phyloP scores from a whole-genome alignment of 2,888 invertebrate species.

The Drosophila longiperda region DNA sequence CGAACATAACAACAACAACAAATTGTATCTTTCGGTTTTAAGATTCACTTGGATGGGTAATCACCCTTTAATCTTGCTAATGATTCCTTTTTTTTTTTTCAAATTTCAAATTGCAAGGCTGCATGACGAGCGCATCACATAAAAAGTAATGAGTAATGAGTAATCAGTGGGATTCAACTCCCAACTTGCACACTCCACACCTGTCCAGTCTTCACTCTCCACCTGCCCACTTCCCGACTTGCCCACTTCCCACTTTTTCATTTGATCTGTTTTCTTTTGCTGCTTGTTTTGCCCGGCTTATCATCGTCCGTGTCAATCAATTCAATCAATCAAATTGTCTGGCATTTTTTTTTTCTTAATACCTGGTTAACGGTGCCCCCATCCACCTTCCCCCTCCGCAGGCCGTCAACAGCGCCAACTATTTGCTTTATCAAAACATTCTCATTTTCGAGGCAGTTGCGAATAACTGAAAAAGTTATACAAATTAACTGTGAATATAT shows the following conservation, averaged over 20 bases:
- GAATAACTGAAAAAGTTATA: neutral
- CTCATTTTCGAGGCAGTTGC: neutral
- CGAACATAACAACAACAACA: slow-evolving; percentile 3
- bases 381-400: neutral
- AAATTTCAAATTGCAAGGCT: slow-evolving; percentile 61
- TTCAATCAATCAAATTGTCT: slow-evolving; percentile 75
- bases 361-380: neutral
- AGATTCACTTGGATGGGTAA: slow-evolving; percentile 18
- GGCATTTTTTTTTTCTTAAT: slow-evolving; percentile 49
- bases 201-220: no score
- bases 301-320: slow-evolving; percentile 49
- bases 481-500: neutral
- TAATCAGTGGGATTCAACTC: slow-evolving; percentile 35
- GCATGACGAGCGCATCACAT: slow-evolving; percentile 58
- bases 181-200: neutral
- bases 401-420: slow-evolving; percentile 2
- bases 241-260: neutral
- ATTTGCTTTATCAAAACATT: neutral
- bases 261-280: slow-evolving; percentile 5
- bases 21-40: slow-evolving; percentile 13
- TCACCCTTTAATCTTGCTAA: slow-evolving; percentile 58
- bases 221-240: neutral
- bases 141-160: slow-evolving; percentile 35
- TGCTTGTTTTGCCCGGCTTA: slow-evolving; percentile 17
- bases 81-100: slow-evolving; percentile 55